Evolutionary conservation across 2,113 vertebrate genomes (phyloP).

Genomic region (Silurus glanis): DNA sequence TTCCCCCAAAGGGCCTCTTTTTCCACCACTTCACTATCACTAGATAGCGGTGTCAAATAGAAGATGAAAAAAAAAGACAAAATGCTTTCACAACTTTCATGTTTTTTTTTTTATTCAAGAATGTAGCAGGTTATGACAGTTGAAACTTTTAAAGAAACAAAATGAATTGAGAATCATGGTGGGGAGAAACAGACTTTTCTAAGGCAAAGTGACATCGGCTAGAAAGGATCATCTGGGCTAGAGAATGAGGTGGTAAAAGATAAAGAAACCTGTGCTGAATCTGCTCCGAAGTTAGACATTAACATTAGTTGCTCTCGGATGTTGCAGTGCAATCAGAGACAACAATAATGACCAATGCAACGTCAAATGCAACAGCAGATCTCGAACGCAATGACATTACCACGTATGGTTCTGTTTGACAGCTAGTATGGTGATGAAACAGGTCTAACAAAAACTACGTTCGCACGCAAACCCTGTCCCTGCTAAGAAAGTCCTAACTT

Average conservation of each 20-base stretch:
- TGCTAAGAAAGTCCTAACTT: background rate
- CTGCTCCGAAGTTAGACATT: background rate
- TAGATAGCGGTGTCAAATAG: background rate
- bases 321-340: background rate
- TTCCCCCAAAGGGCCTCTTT: background rate
- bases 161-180: background rate
- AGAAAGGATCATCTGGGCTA: background rate
- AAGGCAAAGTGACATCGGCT: background rate
- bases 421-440: background rate
- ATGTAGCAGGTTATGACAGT: background rate
- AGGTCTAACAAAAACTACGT: background rate
- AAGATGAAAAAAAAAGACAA: background rate
- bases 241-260: background rate
- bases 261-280: background rate
- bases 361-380: background rate
- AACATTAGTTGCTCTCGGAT: background rate
- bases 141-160: background rate
- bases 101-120: slow-evolving; percentile 1
- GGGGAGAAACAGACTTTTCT: background rate
- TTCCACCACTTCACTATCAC: background rate
- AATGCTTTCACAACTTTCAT: background rate
- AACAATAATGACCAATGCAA: background rate
- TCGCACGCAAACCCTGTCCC: background rate
- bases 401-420: background rate
- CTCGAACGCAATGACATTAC: background rate